phyloP scores from a whole-genome alignment of 2,888 invertebrate species.

The Andrena fulva region DNA sequence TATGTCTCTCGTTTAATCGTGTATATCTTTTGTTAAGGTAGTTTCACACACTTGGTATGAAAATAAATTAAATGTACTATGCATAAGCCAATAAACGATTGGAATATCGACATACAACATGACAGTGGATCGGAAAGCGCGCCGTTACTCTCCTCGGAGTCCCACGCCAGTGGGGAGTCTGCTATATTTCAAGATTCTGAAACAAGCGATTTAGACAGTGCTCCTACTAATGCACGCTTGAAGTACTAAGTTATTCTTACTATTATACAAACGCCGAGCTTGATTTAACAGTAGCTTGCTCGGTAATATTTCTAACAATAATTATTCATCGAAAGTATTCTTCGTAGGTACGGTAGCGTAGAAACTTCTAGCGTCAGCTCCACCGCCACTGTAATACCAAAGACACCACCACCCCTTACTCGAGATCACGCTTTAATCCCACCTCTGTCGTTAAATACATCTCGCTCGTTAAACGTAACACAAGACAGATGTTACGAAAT shows the following conservation, averaged over 20 bases:
- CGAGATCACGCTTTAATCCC: constrained; percentile 57
- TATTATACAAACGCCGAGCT: background rate
- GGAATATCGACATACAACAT: constrained; percentile 64
- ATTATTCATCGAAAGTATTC: background rate
- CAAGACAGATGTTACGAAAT: constrained; percentile 74
- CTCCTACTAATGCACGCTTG: constrained; percentile 60
- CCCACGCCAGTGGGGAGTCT: constrained; percentile 74
- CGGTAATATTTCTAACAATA: constrained; percentile 1
- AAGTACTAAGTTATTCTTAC: constrained; percentile 62
- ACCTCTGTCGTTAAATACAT: constrained; percentile 39
- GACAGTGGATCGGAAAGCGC: constrained; percentile 82
- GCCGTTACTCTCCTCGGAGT: constrained; percentile 80
- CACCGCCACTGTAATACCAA: constrained; percentile 65
- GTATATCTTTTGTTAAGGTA: background rate
- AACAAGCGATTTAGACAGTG: constrained; percentile 79
- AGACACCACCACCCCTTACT: constrained; percentile 67
- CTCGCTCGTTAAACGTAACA: constrained; percentile 53
- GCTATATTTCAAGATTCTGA: constrained; percentile 80
- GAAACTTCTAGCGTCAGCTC: constrained; percentile 69
- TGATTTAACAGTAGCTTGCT: background rate
- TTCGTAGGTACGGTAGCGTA: constrained; percentile 74
- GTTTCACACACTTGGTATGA: constrained; percentile 3
- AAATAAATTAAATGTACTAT: constrained; percentile 46
- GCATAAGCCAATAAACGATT: constrained; percentile 65
- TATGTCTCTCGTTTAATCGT: background rate